Base-by-base conservation (phyloP, 2,888 invertebrate genomes). In the Lobophora halterata region DNA sequence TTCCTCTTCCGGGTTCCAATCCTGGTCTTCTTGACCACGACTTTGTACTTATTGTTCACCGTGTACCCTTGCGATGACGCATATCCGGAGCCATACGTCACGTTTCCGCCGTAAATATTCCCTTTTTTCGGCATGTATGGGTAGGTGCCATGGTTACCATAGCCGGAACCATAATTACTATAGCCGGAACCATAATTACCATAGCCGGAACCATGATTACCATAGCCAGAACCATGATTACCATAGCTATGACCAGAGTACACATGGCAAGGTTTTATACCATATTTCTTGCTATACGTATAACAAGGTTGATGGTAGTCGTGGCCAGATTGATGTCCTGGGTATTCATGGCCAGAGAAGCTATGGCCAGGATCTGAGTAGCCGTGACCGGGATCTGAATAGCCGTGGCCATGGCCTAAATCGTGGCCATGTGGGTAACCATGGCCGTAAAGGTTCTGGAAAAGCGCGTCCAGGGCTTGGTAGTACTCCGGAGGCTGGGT, bases 401-500 rank as follows among this genome's bases (percentile, higher is more conserved):
- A n/a, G n/a, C n/a, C n/a, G n/a, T n/a, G n/a, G 1, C 29, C 34
- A 7, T 41, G 23, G 1, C 30, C 16, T 3, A 5, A 3, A 14
- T 5, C 14, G 14, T 14, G 6, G 17, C n/a, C 17, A 17, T 17
- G 17, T 17, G n/a, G 36, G 11, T 46, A 11, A 5, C 49, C 60
- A 12, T 73, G 64, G 0, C 65, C 69, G 17, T 72, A 71, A 1
- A 81, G 9, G 3, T 55, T 64, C 7, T 82, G 78, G 10, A 85
- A 67, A 4, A 86, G 29, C 0, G 73, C 71, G 17, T 85, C 82
- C n/a, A 83, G 57, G 0, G 85, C 85, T 23, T 79, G 78, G 30
- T 85, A 86, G 18, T 82, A 86, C 17, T 85, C 85, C 0, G 87
- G 83, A 0, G 85, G 65, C 4, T 72, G 80, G 0, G 86, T 85